Evolutionary conservation across 2,888 invertebrate genomes (phyloP).

Genomic region (Galeopsomyia nigrocyanea): DNA sequence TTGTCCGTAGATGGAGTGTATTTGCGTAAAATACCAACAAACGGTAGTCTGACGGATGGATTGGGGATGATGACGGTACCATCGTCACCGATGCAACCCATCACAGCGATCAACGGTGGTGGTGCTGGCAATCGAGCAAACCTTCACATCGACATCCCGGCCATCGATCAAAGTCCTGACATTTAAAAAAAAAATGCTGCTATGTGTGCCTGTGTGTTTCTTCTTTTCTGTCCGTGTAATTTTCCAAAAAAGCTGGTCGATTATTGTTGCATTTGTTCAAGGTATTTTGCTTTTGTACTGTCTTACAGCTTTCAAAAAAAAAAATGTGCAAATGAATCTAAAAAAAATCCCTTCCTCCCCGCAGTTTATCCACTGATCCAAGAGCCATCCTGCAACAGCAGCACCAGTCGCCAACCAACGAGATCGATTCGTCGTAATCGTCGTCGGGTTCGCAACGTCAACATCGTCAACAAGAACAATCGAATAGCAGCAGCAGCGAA

Average conservation of each 20-base stretch:
- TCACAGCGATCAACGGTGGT: slow-evolving; percentile 39
- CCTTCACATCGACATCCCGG: slow-evolving; percentile 65
- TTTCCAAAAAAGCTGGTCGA: neutral
- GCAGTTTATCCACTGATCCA: slow-evolving; percentile 61
- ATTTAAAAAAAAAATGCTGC: slow-evolving; percentile 21
- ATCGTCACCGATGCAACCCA: slow-evolving; percentile 50
- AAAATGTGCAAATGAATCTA: no score
- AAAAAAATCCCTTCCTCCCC: slow-evolving; percentile 19
- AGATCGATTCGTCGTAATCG: slow-evolving; percentile 19
- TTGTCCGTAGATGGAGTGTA: slow-evolving; percentile 59
- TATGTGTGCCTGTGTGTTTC: neutral
- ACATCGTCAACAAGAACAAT: neutral
- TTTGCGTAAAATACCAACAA: slow-evolving; percentile 59
- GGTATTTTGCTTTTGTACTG: neutral
- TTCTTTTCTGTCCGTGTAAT: neutral
- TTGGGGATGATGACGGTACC: slow-evolving; percentile 47
- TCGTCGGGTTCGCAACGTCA: slow-evolving; percentile 2
- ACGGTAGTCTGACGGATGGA: slow-evolving; percentile 49
- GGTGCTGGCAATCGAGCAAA: neutral
- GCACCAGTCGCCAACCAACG: slow-evolving; percentile 44
- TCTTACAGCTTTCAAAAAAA: no score
- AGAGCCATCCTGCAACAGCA: slow-evolving; percentile 51
- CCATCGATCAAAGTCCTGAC: slow-evolving; percentile 62
- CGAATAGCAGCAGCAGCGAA: no score
- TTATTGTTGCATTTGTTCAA: neutral